Evolutionary conservation across 2,888 invertebrate genomes (phyloP), one percentile per base, ranked within the genome.

Genomic region (Tipula confusa): DNA sequence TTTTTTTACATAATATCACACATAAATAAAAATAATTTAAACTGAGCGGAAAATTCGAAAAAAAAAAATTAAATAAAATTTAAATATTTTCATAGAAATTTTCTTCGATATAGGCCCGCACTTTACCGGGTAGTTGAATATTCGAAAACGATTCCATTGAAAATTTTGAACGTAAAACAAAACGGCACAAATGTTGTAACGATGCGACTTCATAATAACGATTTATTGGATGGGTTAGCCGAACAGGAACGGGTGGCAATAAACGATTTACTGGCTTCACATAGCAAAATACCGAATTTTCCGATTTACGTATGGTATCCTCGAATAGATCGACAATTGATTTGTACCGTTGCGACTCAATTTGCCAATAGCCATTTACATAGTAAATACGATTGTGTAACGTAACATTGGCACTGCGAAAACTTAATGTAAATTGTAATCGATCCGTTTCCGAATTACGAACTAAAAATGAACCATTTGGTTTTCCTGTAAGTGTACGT

Each of bases 401-500:
- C 0, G 95, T 94, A 86, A 92, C 91, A 28, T 93, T 93, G 84
- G 92, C 90, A 86, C 92, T 92, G 84, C 95, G 92, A 88, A 95
- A 95, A 87, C 94, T 94, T 83, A 95, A 89, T 36, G 94, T 94
- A 85, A 95, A 92, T 85, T 95, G 91, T 87, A 94, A 93, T 84
- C 92, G 91, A 86, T 92, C 92, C 84, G 94, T 93, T 24, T 94
- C 93, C 2, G 95, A 95, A 88, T 95, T 95, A n/a, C 95, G 91
- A 4, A 96, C 93, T 84, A 95, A 89, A 89, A 95, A 95, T 13
- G 95, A 92, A 38, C 95, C 95, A 86, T 95, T 94, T 6, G 94
- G 93, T 87, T 93, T 93, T 84, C 92, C 92, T 82, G 91, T 89
- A 33, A 95, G 89, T 87, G 93, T 93, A 84, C 92, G 91, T 87